A percentile compares a stretch with the other conserved stretches of the same genome.
Evolutionary conservation across 1,140 invertebrate species (phyloP).

Genomic region (Phocides pigmalion): DNA sequence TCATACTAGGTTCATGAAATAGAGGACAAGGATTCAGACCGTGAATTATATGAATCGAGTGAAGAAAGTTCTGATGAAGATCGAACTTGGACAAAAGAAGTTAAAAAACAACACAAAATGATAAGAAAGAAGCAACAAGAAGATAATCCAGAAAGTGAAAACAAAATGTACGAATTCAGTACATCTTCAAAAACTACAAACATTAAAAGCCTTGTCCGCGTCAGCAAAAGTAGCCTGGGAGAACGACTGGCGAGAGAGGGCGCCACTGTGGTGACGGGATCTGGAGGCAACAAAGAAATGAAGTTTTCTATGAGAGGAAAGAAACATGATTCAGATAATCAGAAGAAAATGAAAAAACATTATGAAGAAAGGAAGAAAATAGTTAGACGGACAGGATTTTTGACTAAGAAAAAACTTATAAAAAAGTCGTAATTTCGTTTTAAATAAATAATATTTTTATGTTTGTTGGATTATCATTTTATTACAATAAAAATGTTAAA

Average conservation of each 20-base stretch:
- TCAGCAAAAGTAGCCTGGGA: conserved; percentile 87
- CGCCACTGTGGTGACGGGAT: conserved; percentile 84
- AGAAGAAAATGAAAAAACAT: conserved; percentile 86
- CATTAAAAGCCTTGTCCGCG: conserved; percentile 65
- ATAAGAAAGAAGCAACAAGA: conserved; percentile 71
- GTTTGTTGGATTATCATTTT: no score
- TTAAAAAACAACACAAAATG: conserved; percentile 88
- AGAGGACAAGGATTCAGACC: conserved; percentile 74
- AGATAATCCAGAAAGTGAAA: conserved; percentile 50
- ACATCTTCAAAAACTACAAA: conserved; percentile 52
- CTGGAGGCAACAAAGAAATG: conserved; percentile 90
- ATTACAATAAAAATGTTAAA: no score
- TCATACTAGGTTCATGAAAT: conserved; percentile 59
- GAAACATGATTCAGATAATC: conserved; percentile 80
- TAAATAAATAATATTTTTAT: conserved; percentile 18
- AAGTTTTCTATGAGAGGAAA: conserved; percentile 86
- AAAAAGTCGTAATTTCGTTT: conserved; percentile 48
- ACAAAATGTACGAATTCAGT: conserved; percentile 50
- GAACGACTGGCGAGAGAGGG: conserved; percentile 87
- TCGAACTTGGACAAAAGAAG: conserved; percentile 90
- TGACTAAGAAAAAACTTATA: conserved; percentile 63
- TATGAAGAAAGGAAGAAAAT: conserved; percentile 89
- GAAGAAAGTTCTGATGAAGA: conserved; percentile 90
- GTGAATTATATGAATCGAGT: conserved; percentile 73
- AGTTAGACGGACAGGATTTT: conserved; percentile 86